Evolutionary conservation across 2,797 vertebrate genomes (phyloP), one percentile per base, ranked within the genome.

Genomic region (Dermochelys coriacea): DNA sequence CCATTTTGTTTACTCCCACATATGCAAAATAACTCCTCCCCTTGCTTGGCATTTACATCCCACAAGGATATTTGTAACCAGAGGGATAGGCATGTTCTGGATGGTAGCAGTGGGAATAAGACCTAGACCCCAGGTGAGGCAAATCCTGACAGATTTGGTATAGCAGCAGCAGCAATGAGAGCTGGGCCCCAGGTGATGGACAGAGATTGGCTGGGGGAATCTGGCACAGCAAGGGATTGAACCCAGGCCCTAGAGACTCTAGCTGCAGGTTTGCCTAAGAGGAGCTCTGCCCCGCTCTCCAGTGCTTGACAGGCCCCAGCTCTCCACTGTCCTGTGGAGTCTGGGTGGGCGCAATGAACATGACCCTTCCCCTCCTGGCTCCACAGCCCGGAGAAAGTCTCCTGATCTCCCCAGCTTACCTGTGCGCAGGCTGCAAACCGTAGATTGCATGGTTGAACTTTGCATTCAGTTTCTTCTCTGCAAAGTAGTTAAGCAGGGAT

Each of bases 361-460:
- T 68, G 61, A 68, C 34, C 34, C 61, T 80, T 47, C 37, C 27
- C 27, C 52, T 37, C 77, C 49, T 10, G 27, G 11, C 51, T 51
- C 59, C 52, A 41, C n/a, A 55, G 54, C 29, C 57, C 5, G 12
- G 57, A 59, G 57, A 29, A 31, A 61, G 31, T 37, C 61, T 34
- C 31, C 14, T 19, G 61, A 64, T 15, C 15, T 19, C 61, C 34
- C 7, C 34, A n/a, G 31, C 37, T 57, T 98, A 99, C 99, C 99
- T 99, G 98, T 99, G 99, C 52, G 96, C 98, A 86, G 99, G 99
- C 96, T 99, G 98, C 78, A 99, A 97, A 82, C 99, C 98, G 0
- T 99, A 99, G 71, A 98, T 92, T 3, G 89, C 93, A 94, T 99
- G 99, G 97, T 99, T 82, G 2, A 98, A 99, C 87, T 97, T 98